These are phyloP conservation scores for Athene cunicularia DNA, from an alignment of 2,113 vertebrate species.

Conservation along the genomic window DNA sequence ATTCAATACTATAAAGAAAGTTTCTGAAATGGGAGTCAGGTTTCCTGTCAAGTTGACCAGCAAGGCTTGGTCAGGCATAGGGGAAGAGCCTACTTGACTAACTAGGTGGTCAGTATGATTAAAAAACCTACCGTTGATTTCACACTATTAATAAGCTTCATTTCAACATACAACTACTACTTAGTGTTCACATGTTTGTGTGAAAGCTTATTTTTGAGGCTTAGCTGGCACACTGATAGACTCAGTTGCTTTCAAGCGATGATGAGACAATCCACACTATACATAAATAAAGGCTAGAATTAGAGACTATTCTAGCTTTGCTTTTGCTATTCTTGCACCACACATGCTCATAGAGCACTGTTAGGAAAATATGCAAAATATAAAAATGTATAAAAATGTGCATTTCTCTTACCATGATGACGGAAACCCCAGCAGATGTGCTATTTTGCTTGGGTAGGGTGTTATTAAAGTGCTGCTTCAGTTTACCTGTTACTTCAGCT, in stretches of 20 bases:
- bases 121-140: neutral
- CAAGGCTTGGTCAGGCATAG: neutral
- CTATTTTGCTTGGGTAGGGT: constrained; percentile 85
- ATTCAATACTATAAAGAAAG: neutral
- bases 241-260: neutral
- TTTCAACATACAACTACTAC: neutral
- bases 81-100: neutral
- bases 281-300: neutral
- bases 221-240: neutral
- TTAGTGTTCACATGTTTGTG: neutral
- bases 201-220: neutral
- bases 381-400: neutral
- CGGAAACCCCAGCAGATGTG: constrained; percentile 88
- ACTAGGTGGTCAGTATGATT: neutral
- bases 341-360: neutral
- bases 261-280: neutral
- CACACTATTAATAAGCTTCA: neutral
- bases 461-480: constrained; percentile 94
- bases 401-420: constrained; percentile 90
- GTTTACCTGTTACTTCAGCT: constrained; percentile 94
- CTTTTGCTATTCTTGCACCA: constrained; percentile 51
- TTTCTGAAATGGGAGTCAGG: neutral
- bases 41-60: neutral
- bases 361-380: neutral
- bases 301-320: neutral